phyloP scores from a whole-genome alignment of 2,888 invertebrate species.

The Rhagophthalmus giganteus region DNA sequence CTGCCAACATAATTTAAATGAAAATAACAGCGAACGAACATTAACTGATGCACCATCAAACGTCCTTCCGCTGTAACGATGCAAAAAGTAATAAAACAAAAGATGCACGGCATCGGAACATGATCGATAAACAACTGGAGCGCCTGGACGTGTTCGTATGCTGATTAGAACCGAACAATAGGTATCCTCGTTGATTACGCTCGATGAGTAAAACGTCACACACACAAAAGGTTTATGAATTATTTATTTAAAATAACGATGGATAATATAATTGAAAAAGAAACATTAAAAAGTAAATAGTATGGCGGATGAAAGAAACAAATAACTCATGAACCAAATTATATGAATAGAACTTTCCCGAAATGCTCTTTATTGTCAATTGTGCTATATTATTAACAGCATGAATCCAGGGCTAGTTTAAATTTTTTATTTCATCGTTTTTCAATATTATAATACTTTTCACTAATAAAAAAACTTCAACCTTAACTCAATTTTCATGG shows the following conservation, averaged over 20 bases:
- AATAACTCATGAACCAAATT: constrained; percentile 12
- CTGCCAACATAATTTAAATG: no score
- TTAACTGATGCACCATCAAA: no score
- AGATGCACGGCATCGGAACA: no score
- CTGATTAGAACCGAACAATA: no score
- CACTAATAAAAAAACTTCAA: constrained; percentile 57
- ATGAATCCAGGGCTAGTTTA: constrained; percentile 56
- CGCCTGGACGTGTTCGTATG: no score
- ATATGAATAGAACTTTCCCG: constrained; percentile 47
- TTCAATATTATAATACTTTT: constrained; percentile 57
- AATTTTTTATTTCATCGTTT: constrained; percentile 57
- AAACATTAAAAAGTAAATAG: constrained; percentile 23
- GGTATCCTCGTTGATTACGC: no score
- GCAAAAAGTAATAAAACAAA: no score
- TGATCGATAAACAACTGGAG: no score
- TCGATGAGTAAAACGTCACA: neutral
- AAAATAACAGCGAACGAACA: no score
- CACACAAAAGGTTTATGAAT: neutral
- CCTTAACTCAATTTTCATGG: constrained; percentile 53
- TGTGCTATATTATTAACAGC: constrained; percentile 55
- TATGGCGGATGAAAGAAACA: no score
- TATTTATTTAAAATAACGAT: neutral
- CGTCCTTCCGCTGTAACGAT: no score
- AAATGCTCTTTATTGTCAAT: constrained; percentile 58
- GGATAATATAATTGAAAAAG: constrained; percentile 6